Conservation (phyloP, 2,113 vertebrate genomes). For the Siphamia tubifer region DNA sequence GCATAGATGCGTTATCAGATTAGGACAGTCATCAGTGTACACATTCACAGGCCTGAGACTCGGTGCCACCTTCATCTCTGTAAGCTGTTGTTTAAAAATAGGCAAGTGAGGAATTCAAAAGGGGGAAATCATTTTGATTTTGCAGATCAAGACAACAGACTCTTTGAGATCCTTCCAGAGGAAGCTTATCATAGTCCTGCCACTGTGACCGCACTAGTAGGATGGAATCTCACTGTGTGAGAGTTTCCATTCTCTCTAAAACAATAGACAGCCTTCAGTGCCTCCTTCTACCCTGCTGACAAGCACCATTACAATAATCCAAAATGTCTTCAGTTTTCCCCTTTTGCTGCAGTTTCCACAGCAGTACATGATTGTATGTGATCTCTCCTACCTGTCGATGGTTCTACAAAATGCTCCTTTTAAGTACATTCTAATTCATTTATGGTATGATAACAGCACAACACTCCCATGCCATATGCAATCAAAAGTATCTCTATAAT, state of each 20-base stretch:
- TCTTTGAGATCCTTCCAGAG: conserved; percentile 55
- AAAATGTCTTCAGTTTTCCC: conserved; percentile 25
- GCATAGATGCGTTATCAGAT: conserved; percentile 24
- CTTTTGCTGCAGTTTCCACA: neutral
- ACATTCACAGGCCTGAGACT: conserved; percentile 17
- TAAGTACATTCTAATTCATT: too few species aligned
- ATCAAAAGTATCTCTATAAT: too few species aligned
- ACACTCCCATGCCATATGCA: too few species aligned
- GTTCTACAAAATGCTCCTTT: too few species aligned
- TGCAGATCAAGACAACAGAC: conserved; percentile 43
- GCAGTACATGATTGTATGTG: neutral
- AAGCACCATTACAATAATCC: conserved; percentile 3
- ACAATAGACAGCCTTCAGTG: conserved; percentile 68
- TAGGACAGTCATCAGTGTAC: conserved; percentile 7
- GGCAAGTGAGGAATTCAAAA: conserved; percentile 35
- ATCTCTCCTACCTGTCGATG: neutral
- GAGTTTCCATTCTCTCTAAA: conserved; percentile 58
- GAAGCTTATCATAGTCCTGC: conserved; percentile 54
- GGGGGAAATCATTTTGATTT: conserved; percentile 22
- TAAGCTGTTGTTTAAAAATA: conserved; percentile 32
- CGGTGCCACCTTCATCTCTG: conserved; percentile 11
- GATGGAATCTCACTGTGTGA: conserved; percentile 63
- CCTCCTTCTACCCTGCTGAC: conserved; percentile 41
- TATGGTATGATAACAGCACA: too few species aligned
- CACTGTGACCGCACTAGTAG: conserved; percentile 46